A percentile compares a stretch with the other conserved stretches of the same genome.
phyloP scores from a whole-genome alignment of 2,113 vertebrate genomes.

The Morphnarchus princeps region DNA sequence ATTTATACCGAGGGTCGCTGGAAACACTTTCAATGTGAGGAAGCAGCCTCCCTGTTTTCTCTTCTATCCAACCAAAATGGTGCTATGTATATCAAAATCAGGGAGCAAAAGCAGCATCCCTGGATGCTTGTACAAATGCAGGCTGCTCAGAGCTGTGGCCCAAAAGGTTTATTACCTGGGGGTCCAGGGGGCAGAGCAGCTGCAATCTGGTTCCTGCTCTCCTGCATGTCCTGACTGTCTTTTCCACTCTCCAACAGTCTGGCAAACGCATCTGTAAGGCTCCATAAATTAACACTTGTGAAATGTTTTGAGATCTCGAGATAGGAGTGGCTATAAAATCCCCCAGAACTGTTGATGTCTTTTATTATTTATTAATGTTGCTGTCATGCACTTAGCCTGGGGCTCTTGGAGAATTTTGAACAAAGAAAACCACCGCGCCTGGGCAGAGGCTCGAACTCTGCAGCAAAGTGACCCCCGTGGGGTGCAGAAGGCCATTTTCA shows the following conservation, averaged over 20 bases:
- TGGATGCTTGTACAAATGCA: not conserved
- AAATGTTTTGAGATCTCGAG: not conserved
- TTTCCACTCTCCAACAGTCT: not conserved
- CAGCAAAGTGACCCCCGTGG: not conserved
- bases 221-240: not conserved
- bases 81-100: not conserved
- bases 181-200: not conserved
- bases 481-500: not conserved
- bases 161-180: not conserved
- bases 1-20: not conserved
- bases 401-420: not conserved
- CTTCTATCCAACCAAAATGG: not conserved
- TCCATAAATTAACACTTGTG: not conserved
- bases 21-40: not conserved
- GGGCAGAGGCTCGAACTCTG: not conserved
- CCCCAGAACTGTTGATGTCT: not conserved
- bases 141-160: not conserved
- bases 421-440: not conserved
- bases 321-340: not conserved
- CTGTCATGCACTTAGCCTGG: rapidly evolving
- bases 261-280: not conserved
- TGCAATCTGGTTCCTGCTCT: not conserved
- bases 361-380: not conserved
- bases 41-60: not conserved
- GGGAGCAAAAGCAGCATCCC: not conserved